Evolutionary conservation across 2,113 vertebrate genomes (phyloP).

Genomic region (Psettodes erumei): DNA sequence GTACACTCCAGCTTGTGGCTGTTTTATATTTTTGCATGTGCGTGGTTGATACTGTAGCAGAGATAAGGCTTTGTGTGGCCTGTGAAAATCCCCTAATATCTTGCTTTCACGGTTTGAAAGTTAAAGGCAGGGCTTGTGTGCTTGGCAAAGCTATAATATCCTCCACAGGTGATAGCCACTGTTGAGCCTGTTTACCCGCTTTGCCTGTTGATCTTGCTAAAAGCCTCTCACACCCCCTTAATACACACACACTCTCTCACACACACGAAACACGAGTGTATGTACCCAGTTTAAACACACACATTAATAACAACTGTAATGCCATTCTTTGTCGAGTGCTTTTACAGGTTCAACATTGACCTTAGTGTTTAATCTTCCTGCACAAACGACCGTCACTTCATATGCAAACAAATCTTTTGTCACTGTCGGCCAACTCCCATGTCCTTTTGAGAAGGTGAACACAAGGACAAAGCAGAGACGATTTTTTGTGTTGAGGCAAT

Average conservation of each 20-base stretch:
- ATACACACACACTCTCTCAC: constrained; percentile 63
- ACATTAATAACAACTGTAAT: constrained; percentile 80
- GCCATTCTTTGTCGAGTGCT: constrained; percentile 72
- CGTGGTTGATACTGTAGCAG: background rate
- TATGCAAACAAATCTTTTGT: constrained; percentile 73
- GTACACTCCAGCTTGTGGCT: background rate
- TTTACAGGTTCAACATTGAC: constrained; percentile 73
- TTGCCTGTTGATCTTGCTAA: constrained; percentile 79
- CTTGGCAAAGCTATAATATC: constrained; percentile 57
- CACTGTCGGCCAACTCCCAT: constrained; percentile 56
- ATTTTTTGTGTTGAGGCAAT: constrained; percentile 16
- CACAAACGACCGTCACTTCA: constrained; percentile 67
- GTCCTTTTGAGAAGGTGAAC: constrained; percentile 31
- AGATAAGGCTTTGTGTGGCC: constrained; percentile 11
- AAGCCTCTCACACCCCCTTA: constrained; percentile 77
- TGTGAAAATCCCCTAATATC: constrained; percentile 32
- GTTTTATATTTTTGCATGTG: background rate
- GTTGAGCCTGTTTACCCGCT: constrained; percentile 74
- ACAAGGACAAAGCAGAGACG: constrained; percentile 31
- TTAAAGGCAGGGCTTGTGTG: constrained; percentile 41
- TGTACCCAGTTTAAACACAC: constrained; percentile 76
- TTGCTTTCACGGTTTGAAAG: constrained; percentile 37
- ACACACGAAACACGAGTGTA: constrained; percentile 45
- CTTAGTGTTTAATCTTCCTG: constrained; percentile 73
- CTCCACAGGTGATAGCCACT: constrained; percentile 65